Percentiles rank a stretch among this genome's conserved stretches.
phyloP scores from a whole-genome alignment of 1,140 invertebrate genomes.

The Aphaenogaster floridana region DNA sequence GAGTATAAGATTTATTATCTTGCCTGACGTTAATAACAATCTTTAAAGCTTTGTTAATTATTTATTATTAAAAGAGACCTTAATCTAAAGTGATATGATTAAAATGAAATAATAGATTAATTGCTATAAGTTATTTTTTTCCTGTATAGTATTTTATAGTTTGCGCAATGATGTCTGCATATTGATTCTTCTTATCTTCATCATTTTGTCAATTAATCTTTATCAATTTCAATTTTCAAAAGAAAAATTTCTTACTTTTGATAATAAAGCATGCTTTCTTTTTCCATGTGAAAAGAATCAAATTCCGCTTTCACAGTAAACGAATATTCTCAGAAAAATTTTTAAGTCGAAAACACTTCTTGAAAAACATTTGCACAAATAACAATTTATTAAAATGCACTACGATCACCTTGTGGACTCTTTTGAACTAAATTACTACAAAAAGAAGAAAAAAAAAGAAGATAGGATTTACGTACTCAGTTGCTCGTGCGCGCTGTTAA shows the following conservation, averaged over 20 bases:
- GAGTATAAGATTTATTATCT: not conserved
- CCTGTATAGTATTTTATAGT: not conserved
- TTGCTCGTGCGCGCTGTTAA: conserved; percentile 76
- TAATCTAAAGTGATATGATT: not conserved
- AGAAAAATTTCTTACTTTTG: not conserved
- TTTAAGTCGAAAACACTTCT: not conserved
- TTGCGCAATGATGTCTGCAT: not conserved
- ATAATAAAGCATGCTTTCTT: not conserved
- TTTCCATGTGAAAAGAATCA: not conserved
- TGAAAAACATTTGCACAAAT: not conserved
- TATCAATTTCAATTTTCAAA: not conserved
- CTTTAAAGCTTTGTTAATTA: not conserved
- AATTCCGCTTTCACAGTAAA: not conserved
- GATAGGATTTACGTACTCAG: conserved; percentile 68
- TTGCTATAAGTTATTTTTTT: not conserved
- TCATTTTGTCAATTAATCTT: conserved; percentile 6
- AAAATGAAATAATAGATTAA: not conserved
- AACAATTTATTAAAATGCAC: not conserved
- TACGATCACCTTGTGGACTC: not conserved
- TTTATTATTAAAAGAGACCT: not conserved
- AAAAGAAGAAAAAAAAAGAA: not conserved
- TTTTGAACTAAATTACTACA: not conserved
- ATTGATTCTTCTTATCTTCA: not conserved
- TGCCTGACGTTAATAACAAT: not conserved
- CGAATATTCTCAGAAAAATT: not conserved